Evolutionary conservation across 2,888 invertebrate species (phyloP).

Genomic region (Ophion ventricosus): DNA sequence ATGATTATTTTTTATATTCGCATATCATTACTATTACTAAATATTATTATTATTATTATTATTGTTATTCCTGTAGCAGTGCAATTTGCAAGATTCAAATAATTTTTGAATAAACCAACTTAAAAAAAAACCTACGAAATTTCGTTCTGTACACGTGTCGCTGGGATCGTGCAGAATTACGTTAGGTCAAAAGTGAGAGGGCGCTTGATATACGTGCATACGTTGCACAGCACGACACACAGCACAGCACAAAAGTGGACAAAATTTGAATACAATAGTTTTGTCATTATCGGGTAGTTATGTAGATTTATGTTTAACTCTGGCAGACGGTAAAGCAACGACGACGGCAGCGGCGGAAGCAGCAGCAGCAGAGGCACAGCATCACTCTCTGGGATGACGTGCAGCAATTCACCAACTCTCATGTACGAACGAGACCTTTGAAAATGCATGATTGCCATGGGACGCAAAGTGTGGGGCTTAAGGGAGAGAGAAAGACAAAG

Average conservation of each 20-base stretch:
- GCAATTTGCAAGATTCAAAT: background rate
- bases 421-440: constrained; percentile 28
- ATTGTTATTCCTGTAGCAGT: background rate
- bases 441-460: constrained; percentile 32
- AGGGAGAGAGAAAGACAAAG: background rate
- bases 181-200: background rate
- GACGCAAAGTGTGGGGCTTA: background rate
- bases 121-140: background rate
- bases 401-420: constrained; percentile 11
- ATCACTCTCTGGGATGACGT: constrained; percentile 13
- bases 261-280: constrained; percentile 5
- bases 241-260: background rate
- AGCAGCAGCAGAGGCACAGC: background rate
- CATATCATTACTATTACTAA: background rate
- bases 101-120: background rate
- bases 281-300: background rate
- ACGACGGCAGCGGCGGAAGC: background rate
- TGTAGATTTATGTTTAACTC: constrained; percentile 6
- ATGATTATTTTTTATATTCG: too few species aligned
- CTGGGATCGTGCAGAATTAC: background rate
- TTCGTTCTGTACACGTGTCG: background rate
- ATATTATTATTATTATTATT: background rate
- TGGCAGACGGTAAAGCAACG: background rate
- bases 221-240: background rate
- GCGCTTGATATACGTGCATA: background rate